Evolutionary conservation across 2,797 vertebrate species (phyloP).

Genomic region (Neomorphus geoffroyi): DNA sequence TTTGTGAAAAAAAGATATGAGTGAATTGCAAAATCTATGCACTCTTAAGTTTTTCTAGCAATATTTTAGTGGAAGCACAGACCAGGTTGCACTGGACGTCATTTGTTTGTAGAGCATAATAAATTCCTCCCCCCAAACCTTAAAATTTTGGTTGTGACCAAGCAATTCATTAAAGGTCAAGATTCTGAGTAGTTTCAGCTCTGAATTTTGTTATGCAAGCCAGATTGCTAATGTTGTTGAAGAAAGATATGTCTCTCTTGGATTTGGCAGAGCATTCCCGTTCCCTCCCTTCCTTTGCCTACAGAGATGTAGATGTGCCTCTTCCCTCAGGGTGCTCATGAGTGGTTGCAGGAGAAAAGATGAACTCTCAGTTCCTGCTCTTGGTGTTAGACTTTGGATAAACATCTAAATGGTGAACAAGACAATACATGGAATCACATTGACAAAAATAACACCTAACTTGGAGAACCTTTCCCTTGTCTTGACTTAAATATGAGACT

Average conservation of each 20-base stretch:
- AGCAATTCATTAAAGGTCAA: neutral
- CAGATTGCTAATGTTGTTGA: neutral
- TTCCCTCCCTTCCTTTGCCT: neutral
- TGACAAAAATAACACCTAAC: neutral
- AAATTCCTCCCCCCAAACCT: neutral
- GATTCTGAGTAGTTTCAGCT: neutral
- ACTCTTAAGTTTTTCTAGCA: neutral
- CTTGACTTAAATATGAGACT: neutral
- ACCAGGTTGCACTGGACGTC: neutral
- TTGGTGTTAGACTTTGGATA: neutral
- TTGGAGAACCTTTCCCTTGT: neutral
- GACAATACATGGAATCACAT: neutral
- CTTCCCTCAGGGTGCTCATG: neutral
- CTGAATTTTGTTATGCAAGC: neutral
- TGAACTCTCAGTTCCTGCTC: neutral
- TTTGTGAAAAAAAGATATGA: neutral
- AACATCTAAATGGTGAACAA: neutral
- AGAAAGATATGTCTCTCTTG: neutral
- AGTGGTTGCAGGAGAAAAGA: neutral
- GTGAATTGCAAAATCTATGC: neutral
- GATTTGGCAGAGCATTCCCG: neutral
- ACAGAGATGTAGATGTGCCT: neutral
- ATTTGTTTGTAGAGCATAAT: neutral
- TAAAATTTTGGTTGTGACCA: neutral
- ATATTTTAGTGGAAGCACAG: neutral